These are phyloP conservation scores for Meiosimyza platycephala DNA, from an alignment of 2,888 invertebrate genomes.

Conservation along the genomic window DNA sequence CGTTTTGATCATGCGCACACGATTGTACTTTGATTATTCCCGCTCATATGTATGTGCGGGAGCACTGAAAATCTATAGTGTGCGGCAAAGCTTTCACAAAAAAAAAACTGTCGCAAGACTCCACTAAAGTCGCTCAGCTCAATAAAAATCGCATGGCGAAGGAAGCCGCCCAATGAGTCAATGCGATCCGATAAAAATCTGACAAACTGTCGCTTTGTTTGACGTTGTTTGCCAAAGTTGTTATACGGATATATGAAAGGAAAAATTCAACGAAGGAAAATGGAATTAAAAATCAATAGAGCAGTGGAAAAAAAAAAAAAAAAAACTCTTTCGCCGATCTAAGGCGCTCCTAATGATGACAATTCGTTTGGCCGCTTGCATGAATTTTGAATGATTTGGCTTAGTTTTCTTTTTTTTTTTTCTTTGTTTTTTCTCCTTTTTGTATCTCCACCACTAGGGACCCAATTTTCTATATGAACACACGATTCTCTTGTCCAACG, in stretches of 20 bases:
- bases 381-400: conserved; percentile 22
- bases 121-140: no score
- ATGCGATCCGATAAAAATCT: conserved; percentile 63
- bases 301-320: background rate
- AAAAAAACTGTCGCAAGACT: no score
- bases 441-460: conserved; percentile 52
- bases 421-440: background rate
- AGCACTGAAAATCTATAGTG: background rate
- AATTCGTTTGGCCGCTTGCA: conserved; percentile 47
- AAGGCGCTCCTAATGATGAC: conserved; percentile 60
- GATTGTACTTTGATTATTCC: conserved; percentile 8
- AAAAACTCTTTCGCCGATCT: background rate
- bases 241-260: background rate
- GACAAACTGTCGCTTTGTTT: conserved; percentile 63
- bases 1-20: conserved; percentile 7
- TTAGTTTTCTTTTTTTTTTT: background rate
- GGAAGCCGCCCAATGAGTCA: conserved; percentile 38
- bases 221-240: conserved; percentile 46
- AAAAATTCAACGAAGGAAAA: no score
- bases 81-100: background rate
- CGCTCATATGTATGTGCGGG: background rate
- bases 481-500: conserved; percentile 45
- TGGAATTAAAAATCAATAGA: no score
- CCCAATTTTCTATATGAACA: conserved; percentile 54
- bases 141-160: no score